A percentile compares a stretch with the other conserved stretches of the same genome.
phyloP scores from a whole-genome alignment of 2,888 invertebrate species.

The Nomada ferruginata region DNA sequence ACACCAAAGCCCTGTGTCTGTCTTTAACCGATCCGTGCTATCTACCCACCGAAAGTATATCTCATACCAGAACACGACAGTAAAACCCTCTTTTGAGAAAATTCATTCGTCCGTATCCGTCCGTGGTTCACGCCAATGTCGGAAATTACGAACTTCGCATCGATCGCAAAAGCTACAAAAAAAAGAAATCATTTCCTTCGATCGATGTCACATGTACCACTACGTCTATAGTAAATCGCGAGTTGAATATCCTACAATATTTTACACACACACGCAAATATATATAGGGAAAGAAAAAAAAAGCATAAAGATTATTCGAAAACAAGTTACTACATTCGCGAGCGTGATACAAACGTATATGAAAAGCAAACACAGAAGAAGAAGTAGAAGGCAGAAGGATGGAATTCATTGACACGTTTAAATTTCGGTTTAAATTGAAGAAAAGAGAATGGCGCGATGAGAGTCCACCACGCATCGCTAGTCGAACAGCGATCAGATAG shows the following conservation, averaged over 20 bases:
- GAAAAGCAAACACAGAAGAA: neutral
- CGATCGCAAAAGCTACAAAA: neutral
- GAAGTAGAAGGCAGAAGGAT: slow-evolving; percentile 7
- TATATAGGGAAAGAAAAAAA: neutral
- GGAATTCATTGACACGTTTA: slow-evolving; percentile 14
- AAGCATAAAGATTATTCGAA: neutral
- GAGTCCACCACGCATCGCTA: slow-evolving; percentile 2
- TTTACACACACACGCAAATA: neutral
- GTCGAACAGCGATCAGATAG: slow-evolving; percentile 3
- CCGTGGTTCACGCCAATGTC: slow-evolving; percentile 30
- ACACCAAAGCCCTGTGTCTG: slow-evolving; percentile 76
- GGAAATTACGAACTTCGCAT: neutral
- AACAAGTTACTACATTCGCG: neutral
- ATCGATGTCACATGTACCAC: neutral
- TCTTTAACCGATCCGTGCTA: slow-evolving; percentile 73
- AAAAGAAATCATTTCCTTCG: neutral
- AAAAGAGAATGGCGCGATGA: slow-evolving; percentile 17
- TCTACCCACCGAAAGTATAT: slow-evolving; percentile 69
- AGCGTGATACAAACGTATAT: neutral
- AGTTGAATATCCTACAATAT: neutral
- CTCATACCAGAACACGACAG: slow-evolving; percentile 51
- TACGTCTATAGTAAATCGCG: neutral
- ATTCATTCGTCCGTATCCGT: slow-evolving; percentile 41
- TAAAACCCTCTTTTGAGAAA: slow-evolving; percentile 19
- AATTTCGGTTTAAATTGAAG: slow-evolving; percentile 1